A percentile compares a stretch with the other conserved stretches of the same genome.
Conservation (phyloP, 64 coral and sea anemone genomes). For the Porites lutea region DNA sequence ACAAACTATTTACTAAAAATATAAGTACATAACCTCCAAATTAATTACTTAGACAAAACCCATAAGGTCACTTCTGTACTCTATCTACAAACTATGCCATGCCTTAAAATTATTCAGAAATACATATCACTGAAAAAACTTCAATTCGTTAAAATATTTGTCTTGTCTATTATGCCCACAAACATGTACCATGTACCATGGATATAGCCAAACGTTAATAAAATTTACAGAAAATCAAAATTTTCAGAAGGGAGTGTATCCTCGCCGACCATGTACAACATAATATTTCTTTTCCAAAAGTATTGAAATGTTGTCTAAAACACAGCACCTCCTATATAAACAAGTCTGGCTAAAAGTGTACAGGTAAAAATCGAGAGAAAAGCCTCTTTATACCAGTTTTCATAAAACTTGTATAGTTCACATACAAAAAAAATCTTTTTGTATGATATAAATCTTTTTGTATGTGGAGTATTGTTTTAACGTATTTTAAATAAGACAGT, state of each 20-base stretch:
- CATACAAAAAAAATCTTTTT: no score
- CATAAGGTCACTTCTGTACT: neutral
- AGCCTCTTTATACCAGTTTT: neutral
- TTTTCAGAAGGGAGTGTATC: neutral
- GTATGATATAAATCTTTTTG: no score
- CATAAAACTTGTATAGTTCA: neutral
- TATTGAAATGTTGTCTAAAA: slow-evolving; percentile 1
- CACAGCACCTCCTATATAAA: neutral
- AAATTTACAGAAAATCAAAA: neutral
- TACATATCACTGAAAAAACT: neutral
- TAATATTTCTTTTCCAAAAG: neutral
- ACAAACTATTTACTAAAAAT: neutral
- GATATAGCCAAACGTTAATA: neutral
- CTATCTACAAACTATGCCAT: neutral
- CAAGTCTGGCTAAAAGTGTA: neutral
- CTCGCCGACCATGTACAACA: neutral
- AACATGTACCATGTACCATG: neutral
- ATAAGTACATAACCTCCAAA: neutral
- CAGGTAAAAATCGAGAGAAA: neutral
- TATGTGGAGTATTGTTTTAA: no score
- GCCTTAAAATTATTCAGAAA: neutral
- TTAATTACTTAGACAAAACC: neutral
- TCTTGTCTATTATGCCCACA: no score
- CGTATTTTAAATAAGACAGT: no score
- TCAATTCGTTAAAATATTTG: neutral